Percentiles rank a stretch among this genome's conserved stretches.
phyloP scores from a whole-genome alignment of 2,888 invertebrate species.

The Andrena minutula region DNA sequence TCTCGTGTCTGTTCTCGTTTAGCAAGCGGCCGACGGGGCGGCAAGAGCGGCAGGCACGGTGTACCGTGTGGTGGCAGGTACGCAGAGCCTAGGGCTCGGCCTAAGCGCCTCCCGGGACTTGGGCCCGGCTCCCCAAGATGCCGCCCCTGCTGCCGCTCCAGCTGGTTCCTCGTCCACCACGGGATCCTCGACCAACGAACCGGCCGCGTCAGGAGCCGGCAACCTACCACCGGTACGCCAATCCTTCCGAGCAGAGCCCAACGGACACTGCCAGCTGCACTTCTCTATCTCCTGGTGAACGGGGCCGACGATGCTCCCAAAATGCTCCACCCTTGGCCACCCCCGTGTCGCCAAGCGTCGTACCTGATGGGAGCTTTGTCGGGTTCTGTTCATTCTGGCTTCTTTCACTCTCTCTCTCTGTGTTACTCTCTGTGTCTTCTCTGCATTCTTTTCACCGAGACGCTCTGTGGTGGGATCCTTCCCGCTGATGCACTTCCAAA shows the following conservation, averaged over 20 bases:
- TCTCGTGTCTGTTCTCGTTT: slow-evolving; percentile 83
- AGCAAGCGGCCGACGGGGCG: slow-evolving; percentile 93
- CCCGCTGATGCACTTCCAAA: background rate
- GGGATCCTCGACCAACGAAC: slow-evolving; percentile 76
- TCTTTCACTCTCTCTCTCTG: slow-evolving; percentile 20
- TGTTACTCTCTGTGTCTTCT: slow-evolving; percentile 7
- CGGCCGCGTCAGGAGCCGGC: slow-evolving; percentile 79
- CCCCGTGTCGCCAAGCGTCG: background rate
- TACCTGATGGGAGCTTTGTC: slow-evolving; percentile 11
- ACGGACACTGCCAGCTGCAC: slow-evolving; percentile 66
- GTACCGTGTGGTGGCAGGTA: slow-evolving; percentile 92
- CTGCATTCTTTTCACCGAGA: slow-evolving; percentile 16
- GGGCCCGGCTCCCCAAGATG: slow-evolving; percentile 83
- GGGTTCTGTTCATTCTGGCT: slow-evolving; percentile 15
- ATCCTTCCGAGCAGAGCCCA: slow-evolving; percentile 80
- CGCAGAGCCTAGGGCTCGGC: slow-evolving; percentile 91
- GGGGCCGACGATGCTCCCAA: slow-evolving; percentile 19
- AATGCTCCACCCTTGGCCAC: background rate
- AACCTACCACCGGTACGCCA: slow-evolving; percentile 84
- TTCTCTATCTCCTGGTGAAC: slow-evolving; percentile 54
- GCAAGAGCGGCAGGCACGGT: slow-evolving; percentile 92
- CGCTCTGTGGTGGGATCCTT: background rate
- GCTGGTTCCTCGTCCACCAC: slow-evolving; percentile 74
- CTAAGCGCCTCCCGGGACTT: slow-evolving; percentile 87
- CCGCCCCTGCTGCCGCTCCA: slow-evolving; percentile 77